A percentile compares a stretch with the other conserved stretches of the same genome.
These are phyloP conservation scores for Pollimyrus isidori DNA, from an alignment of 2,113 vertebrate species.

Conservation along the genomic window DNA sequence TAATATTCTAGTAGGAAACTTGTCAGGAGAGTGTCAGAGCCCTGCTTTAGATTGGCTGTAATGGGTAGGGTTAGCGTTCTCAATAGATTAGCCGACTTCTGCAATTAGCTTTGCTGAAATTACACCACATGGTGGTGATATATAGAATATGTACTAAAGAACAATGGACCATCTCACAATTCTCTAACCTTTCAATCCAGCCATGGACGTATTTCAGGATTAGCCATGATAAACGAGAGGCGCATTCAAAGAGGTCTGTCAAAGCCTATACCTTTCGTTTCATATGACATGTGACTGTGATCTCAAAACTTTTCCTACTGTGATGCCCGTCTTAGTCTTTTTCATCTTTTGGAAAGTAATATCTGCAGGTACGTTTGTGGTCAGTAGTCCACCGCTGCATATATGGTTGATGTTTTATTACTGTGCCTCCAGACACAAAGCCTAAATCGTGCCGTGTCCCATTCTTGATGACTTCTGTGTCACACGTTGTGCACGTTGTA, in stretches of 20 bases:
- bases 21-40: background rate
- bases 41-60: background rate
- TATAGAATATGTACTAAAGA: background rate
- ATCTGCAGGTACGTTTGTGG: background rate
- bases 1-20: background rate
- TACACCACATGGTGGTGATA: background rate
- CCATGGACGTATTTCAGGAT: background rate
- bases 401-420: background rate
- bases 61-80: background rate
- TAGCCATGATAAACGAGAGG: background rate
- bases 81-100: background rate
- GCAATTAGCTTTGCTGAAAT: background rate
- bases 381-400: background rate
- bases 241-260: background rate
- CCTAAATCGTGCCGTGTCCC: background rate
- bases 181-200: background rate
- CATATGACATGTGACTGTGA: background rate
- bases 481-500: too few relatives aligned
- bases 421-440: background rate
- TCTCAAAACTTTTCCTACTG: background rate
- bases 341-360: background rate
- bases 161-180: background rate
- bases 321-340: background rate
- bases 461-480: background rate
- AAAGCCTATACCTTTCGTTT: background rate